These are phyloP conservation scores for Echeneis naucrates DNA, from an alignment of 2,797 vertebrate genomes.

Conservation along the genomic window DNA sequence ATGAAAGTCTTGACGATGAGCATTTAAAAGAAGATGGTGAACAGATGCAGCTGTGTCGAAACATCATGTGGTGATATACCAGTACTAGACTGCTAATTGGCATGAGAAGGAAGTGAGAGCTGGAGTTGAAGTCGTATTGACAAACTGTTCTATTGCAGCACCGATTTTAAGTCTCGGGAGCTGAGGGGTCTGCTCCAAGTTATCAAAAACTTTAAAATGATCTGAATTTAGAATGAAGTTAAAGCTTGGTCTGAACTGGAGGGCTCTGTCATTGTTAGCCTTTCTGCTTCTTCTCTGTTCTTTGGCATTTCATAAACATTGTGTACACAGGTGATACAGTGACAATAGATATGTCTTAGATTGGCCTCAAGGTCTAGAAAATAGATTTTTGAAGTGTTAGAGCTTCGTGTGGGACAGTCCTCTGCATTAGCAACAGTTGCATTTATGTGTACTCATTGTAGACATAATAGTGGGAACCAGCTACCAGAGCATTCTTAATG, in stretches of 20 bases:
- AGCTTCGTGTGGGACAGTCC: not conserved
- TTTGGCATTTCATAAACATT: constrained; percentile 19
- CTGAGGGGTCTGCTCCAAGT: too few relatives aligned
- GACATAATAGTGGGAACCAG: constrained; percentile 29
- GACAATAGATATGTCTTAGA: not conserved
- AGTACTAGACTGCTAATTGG: constrained; percentile 86
- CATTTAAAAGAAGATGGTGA: constrained; percentile 29
- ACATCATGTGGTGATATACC: constrained; percentile 69
- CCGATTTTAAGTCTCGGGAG: not conserved
- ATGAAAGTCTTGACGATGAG: constrained; percentile 17
- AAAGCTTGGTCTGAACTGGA: too few relatives aligned
- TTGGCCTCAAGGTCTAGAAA: not conserved
- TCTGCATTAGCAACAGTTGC: constrained; percentile 20
- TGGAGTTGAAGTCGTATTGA: constrained; percentile 76
- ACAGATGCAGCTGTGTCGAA: constrained; percentile 54
- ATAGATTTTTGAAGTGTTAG: constrained; percentile 12
- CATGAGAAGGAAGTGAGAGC: constrained; percentile 80
- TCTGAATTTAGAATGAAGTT: too few relatives aligned
- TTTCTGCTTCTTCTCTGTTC: not conserved
- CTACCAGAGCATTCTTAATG: constrained; percentile 5
- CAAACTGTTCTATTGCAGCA: constrained; percentile 28
- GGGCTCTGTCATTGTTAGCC: not conserved
- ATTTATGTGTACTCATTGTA: constrained; percentile 16
- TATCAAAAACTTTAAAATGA: too few relatives aligned
- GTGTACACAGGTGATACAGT: constrained; percentile 31